These are phyloP conservation scores for Drosophila mimetica DNA, from an alignment of 2,888 invertebrate genomes.

Conservation along the genomic window DNA sequence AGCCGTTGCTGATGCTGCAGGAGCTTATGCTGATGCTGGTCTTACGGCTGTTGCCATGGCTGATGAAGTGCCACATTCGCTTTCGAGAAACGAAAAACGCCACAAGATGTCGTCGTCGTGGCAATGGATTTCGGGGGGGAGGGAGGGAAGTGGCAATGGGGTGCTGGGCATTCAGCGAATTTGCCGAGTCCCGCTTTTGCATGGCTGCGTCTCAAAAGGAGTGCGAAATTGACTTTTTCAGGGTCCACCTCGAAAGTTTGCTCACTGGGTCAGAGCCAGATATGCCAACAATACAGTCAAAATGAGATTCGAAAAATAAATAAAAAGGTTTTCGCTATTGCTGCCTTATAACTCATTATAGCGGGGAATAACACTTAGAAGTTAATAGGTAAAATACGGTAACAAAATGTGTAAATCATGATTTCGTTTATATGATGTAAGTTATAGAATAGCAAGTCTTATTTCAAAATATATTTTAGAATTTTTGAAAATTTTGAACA, in stretches of 20 bases:
- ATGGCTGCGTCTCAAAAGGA: conserved; percentile 38
- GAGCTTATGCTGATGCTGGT: conserved; percentile 11
- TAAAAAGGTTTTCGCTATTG: background rate
- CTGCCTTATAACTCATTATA: background rate
- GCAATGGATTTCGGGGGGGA: conserved; percentile 6
- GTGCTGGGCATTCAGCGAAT: background rate
- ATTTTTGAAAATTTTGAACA: too few species aligned
- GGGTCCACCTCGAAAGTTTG: conserved; percentile 8
- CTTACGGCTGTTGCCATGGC: conserved; percentile 38
- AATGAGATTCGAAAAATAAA: background rate
- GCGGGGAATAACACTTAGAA: too few species aligned
- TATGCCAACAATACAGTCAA: conserved; percentile 13
- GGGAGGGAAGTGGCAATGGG: conserved; percentile 1
- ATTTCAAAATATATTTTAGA: too few species aligned
- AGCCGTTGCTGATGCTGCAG: background rate
- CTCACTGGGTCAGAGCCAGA: conserved; percentile 13
- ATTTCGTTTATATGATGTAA: too few species aligned
- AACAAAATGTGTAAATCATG: too few species aligned
- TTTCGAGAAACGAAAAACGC: conserved; percentile 17
- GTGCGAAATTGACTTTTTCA: conserved; percentile 43
- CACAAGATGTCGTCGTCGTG: conserved; percentile 30
- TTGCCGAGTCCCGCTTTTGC: conserved; percentile 25
- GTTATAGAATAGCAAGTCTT: too few species aligned
- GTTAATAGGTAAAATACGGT: too few species aligned
- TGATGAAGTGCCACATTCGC: conserved; percentile 47